These are phyloP conservation scores for Sebastes melanostomus DNA, from an alignment of 2,797 vertebrate genomes.

Conservation along the genomic window DNA sequence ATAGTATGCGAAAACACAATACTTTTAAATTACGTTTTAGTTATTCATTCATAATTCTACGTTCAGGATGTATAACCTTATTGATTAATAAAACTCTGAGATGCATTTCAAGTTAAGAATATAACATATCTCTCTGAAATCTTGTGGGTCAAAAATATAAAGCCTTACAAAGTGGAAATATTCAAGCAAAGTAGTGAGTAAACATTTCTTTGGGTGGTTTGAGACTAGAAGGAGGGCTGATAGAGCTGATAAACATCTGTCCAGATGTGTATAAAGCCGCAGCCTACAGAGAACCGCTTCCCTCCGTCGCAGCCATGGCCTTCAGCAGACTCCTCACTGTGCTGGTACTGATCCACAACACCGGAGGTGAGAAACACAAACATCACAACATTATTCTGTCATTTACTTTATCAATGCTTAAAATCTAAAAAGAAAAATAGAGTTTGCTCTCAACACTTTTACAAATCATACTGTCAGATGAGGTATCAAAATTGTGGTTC, in stretches of 20 bases:
- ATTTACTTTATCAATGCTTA: neutral
- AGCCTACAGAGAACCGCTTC: neutral
- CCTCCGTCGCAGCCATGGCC: conserved; percentile 29
- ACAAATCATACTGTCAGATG: neutral
- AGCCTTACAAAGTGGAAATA: neutral
- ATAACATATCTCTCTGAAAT: neutral
- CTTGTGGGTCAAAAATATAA: neutral
- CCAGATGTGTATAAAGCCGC: conserved; percentile 27
- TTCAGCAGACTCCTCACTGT: conserved; percentile 2
- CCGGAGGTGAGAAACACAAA: conserved; percentile 33
- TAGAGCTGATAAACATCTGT: conserved; percentile 11
- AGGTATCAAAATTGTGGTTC: neutral
- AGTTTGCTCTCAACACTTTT: too few species aligned
- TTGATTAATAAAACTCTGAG: neutral
- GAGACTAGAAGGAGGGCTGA: neutral
- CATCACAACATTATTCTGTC: neutral
- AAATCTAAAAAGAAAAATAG: too few species aligned
- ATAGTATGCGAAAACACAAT: too few species aligned
- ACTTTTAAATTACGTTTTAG: too few species aligned
- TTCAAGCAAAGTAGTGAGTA: neutral
- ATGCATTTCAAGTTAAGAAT: neutral
- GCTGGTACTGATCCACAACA: conserved; percentile 31
- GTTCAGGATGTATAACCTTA: neutral
- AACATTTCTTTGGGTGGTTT: neutral
- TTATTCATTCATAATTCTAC: neutral